Base-by-base conservation (phyloP, 2,797 vertebrate genomes). In the Falco peregrinus region DNA sequence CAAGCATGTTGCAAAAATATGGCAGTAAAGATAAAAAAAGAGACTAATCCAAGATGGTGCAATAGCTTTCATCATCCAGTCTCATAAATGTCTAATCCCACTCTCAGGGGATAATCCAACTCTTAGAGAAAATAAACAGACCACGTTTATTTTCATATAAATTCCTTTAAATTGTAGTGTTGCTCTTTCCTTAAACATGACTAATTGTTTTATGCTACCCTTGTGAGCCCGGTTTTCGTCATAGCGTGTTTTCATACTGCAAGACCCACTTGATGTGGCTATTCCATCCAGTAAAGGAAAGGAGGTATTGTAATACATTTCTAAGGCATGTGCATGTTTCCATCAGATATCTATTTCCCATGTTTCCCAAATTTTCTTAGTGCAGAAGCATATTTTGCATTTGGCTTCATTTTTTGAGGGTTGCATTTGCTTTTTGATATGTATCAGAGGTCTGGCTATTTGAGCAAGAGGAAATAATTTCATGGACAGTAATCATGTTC, bases 41-140 rank as follows among this genome's bases (percentile, higher is more conserved):
- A 77, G 87, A 93, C 96, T 98, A 97, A 97, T 97, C 89, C 91
- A 94, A 88, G 94, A 95, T 98, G 95, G 96, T 88, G 96, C 96
- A 98, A 97, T 91, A 97, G 84, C 85, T 97, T 98, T 98, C 97
- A 97, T 97, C 97, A 98, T 97, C 90, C 92, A 93, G 80, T 93
- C 96, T 97, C 90, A 93, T 97, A 98, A 98, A 97, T 96, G 90
- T 96, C 96, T 96, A 93, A 93, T 94, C 88, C 64, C 53, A 87
- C 84, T 96, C 92, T 78, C 89, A 63, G 22, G 31, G 39, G 48
- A 45, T 96, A 92, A 93, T 95, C 81, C 51, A 57, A 90, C 79
- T 96, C 89, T 76, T 93, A 68, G 61, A 79, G 79, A 84, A 24
- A 88, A 74, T 63, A 74, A 84, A 68, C 91, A 87, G 89, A 95